Conservation (phyloP, 30 jellyfish, hydroid and myxozoan species). For the Hydractinia symbiolongicarpus region DNA sequence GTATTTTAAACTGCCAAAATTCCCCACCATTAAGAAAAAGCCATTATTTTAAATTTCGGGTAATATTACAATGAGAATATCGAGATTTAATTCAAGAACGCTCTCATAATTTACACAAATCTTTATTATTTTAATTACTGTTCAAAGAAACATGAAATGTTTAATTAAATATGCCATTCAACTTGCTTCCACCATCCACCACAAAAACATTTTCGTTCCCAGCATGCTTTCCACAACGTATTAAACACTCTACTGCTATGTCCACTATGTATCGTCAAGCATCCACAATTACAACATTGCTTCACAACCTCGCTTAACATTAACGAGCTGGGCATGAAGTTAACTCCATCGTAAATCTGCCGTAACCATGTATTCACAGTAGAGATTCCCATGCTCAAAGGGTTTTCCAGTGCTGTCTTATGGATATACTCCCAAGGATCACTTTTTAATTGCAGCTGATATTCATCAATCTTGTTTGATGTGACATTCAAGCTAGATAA, state of each 20-base stretch:
- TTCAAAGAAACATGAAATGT: no score
- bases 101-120: no score
- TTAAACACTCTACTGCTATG: constrained; percentile 29
- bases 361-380: constrained; percentile 15
- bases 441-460: constrained; percentile 2
- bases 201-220: constrained; percentile 56
- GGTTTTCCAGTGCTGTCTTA: constrained; percentile 24
- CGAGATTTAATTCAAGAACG: no score
- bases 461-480: constrained; percentile 17
- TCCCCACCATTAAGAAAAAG: no score
- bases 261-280: constrained; percentile 35
- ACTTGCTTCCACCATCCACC: constrained; percentile 72
- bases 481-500: constrained; percentile 4
- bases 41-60: no score
- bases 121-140: no score
- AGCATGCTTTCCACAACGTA: constrained; percentile 47
- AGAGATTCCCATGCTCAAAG: constrained; percentile 9
- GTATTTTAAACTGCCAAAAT: no score
- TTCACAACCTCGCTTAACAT: constrained; percentile 54
- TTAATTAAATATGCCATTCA: constrained; percentile 11
- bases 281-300: constrained; percentile 62
- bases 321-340: constrained; percentile 40
- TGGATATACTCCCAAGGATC: constrained; percentile 18
- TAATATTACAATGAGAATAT: no score
- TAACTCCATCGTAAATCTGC: constrained; percentile 45